phyloP scores from a whole-genome alignment of 1,140 invertebrate genomes.

The Contarinia nasturtii region DNA sequence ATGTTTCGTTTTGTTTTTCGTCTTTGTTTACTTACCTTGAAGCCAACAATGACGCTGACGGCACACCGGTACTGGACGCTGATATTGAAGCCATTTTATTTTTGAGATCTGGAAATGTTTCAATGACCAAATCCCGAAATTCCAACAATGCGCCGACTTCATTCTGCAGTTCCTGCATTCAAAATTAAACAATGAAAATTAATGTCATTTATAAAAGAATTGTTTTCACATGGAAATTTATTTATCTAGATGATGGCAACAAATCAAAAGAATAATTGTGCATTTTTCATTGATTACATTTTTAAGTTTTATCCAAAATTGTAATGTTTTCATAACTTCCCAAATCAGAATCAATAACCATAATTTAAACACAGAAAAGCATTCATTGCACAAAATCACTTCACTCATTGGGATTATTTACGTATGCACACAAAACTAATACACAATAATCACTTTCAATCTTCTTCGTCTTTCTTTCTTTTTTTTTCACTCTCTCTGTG shows the following conservation, averaged over 20 bases:
- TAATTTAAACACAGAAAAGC: too few species aligned
- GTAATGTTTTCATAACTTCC: too few species aligned
- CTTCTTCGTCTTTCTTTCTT: too few species aligned
- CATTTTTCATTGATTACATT: too few species aligned
- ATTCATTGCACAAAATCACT: too few species aligned
- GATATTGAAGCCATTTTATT: slow-evolving; percentile 48
- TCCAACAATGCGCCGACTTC: slow-evolving; percentile 73
- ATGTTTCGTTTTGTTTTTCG: neutral
- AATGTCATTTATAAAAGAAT: neutral
- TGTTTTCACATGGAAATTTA: neutral
- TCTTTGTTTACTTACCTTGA: slow-evolving; percentile 4
- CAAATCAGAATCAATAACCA: too few species aligned
- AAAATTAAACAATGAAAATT: neutral
- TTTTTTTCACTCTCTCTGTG: too few species aligned
- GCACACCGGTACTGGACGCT: slow-evolving; percentile 17
- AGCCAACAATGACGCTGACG: slow-evolving; percentile 15
- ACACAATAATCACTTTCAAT: too few species aligned
- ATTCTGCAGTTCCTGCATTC: slow-evolving; percentile 60
- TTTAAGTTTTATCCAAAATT: too few species aligned
- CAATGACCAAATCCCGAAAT: slow-evolving; percentile 78
- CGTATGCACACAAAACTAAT: too few species aligned
- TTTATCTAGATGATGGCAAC: neutral
- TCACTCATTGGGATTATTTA: too few species aligned
- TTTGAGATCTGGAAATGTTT: slow-evolving; percentile 73
- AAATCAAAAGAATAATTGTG: neutral